A percentile compares a stretch with the other conserved stretches of the same genome.
phyloP scores from a whole-genome alignment of 2,888 invertebrate genomes.

The Linyphia triangularis region DNA sequence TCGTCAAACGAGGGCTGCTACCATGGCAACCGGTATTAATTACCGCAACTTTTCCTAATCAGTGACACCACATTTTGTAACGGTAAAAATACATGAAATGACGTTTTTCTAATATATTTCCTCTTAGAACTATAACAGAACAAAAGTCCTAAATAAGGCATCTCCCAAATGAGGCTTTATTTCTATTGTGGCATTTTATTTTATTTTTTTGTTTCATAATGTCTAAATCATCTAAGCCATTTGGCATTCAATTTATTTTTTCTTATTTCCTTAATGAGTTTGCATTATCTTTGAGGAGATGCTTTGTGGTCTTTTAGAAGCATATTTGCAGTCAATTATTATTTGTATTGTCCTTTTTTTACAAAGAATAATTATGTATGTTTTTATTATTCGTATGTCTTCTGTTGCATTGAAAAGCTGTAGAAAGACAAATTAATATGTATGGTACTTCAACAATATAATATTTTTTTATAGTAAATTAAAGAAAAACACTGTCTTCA shows the following conservation, averaged over 20 bases:
- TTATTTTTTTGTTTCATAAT: constrained; percentile 2
- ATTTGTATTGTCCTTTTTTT: background rate
- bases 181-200: background rate
- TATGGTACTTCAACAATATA: background rate
- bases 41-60: constrained; percentile 6
- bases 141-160: background rate
- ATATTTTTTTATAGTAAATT: background rate
- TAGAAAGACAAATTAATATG: background rate
- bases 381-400: background rate
- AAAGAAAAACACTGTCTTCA: background rate
- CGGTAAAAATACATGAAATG: constrained; percentile 38
- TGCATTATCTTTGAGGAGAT: constrained; percentile 8
- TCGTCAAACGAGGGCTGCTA: background rate
- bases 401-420: background rate
- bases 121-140: background rate
- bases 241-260: constrained; percentile 16
- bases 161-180: too few species aligned
- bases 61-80: constrained; percentile 36
- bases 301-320: constrained; percentile 17
- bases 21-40: constrained; percentile 28
- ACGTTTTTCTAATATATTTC: constrained; percentile 35
- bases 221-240: constrained; percentile 30
- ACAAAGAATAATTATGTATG: background rate
- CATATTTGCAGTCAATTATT: constrained; percentile 30
- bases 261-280: background rate